phyloP scores from a whole-genome alignment of 1,140 invertebrate species.

The Teleopsis dalmanni region DNA sequence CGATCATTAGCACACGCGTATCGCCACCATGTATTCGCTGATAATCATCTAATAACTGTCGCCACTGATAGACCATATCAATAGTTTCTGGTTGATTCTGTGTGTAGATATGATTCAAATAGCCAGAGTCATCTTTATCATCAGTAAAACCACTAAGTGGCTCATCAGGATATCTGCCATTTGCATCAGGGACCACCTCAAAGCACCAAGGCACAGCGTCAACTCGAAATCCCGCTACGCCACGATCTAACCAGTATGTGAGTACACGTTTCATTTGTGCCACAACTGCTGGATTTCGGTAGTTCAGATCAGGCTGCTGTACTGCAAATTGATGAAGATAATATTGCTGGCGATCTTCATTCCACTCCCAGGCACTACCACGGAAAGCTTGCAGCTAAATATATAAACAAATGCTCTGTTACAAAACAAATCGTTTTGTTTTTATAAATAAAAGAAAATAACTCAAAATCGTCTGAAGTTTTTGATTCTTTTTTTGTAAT shows the following conservation, averaged over 20 bases:
- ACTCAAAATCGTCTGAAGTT: background rate
- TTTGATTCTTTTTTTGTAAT: background rate
- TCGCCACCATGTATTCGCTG: conserved; percentile 39
- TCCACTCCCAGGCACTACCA: conserved; percentile 52
- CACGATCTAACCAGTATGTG: conserved; percentile 62
- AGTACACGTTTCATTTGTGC: conserved; percentile 57
- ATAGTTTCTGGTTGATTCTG: conserved; percentile 54
- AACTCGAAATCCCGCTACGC: conserved; percentile 64
- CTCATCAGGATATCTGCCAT: conserved; percentile 51
- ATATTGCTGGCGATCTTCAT: conserved; percentile 48
- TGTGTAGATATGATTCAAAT: conserved; percentile 57
- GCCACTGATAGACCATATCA: conserved; percentile 54
- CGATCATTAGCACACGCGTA: conserved; percentile 63
- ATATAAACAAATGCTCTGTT: background rate
- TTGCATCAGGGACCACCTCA: conserved; percentile 46
- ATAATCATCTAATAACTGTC: conserved; percentile 53
- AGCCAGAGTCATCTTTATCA: conserved; percentile 47
- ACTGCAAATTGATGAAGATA: conserved; percentile 57
- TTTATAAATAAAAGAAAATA: conserved; percentile 10
- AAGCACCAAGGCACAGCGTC: conserved; percentile 54
- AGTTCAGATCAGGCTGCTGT: conserved; percentile 67
- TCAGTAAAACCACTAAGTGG: conserved; percentile 46
- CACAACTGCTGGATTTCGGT: conserved; percentile 49
- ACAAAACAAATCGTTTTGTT: background rate
- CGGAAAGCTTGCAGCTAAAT: conserved; percentile 35